phyloP scores from a whole-genome alignment of 2,888 invertebrate species.

The Leptinotarsa rubiginosa region DNA sequence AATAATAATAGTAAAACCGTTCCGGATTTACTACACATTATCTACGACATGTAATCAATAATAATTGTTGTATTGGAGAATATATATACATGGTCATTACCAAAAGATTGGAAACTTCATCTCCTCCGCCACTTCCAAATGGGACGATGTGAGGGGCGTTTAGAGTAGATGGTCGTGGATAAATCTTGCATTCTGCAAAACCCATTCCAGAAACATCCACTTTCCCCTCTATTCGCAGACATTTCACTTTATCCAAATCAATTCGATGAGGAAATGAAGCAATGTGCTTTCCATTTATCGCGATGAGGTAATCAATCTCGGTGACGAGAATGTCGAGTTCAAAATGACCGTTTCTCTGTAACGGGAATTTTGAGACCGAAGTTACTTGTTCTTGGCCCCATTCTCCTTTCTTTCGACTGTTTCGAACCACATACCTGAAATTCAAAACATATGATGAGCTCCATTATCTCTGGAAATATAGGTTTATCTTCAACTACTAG shows the following conservation, averaged over 20 bases:
- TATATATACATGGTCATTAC: not conserved
- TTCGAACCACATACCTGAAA: slow-evolving; percentile 78
- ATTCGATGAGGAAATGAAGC: slow-evolving; percentile 77
- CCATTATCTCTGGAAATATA: too few species aligned
- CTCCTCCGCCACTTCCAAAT: not conserved
- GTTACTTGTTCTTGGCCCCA: slow-evolving; percentile 86
- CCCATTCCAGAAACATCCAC: slow-evolving; percentile 71
- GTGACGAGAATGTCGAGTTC: slow-evolving; percentile 73
- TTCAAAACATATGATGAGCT: not conserved
- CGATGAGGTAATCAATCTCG: slow-evolving; percentile 73
- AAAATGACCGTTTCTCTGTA: slow-evolving; percentile 68
- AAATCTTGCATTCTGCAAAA: slow-evolving; percentile 56
- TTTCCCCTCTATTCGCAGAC: slow-evolving; percentile 70
- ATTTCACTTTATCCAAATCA: slow-evolving; percentile 69
- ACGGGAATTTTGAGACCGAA: slow-evolving; percentile 64
- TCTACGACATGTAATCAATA: too few species aligned
- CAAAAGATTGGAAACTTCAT: not conserved
- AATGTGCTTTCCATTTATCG: slow-evolving; percentile 80
- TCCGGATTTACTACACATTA: too few species aligned
- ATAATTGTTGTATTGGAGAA: not conserved
- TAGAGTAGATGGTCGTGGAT: slow-evolving; percentile 46
- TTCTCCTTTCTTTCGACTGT: slow-evolving; percentile 73
- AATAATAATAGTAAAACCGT: too few species aligned
- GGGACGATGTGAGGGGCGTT: not conserved
- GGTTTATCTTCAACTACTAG: too few species aligned